phyloP scores from a whole-genome alignment of 2,888 invertebrate genomes.

The Leucozona laternaria region DNA sequence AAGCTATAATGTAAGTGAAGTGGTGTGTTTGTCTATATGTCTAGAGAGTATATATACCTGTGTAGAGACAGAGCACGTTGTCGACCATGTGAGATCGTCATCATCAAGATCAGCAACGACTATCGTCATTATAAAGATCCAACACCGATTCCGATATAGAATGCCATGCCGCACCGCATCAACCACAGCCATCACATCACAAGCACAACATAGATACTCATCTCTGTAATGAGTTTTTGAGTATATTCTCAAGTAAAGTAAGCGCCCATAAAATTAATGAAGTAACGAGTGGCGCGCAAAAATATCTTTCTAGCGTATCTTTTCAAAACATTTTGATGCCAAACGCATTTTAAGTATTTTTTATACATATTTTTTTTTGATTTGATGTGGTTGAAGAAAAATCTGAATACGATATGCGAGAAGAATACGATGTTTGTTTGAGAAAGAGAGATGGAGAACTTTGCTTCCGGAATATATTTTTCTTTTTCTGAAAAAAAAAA shows the following conservation, averaged over 20 bases:
- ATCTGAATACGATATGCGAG: conserved; percentile 53
- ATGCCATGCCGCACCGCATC: background rate
- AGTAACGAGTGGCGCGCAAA: conserved; percentile 52
- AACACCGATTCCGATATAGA: conserved; percentile 35
- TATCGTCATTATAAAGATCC: conserved; percentile 24
- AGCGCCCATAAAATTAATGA: conserved; percentile 33
- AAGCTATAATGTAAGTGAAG: conserved; percentile 27
- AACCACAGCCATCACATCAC: background rate
- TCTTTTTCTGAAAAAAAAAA: conserved; percentile 2
- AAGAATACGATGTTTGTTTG: background rate
- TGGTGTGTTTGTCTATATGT: conserved; percentile 4
- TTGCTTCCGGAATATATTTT: conserved; percentile 65
- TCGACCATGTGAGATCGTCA: conserved; percentile 24
- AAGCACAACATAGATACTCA: conserved; percentile 16
- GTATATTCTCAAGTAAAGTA: conserved; percentile 39
- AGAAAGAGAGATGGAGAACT: conserved; percentile 52
- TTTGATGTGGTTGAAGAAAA: conserved; percentile 56
- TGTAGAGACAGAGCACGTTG: conserved; percentile 4
- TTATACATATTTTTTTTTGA: conserved; percentile 16
- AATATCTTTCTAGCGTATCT: conserved; percentile 46
- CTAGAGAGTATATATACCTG: no score
- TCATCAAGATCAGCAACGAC: conserved; percentile 19
- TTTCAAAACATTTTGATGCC: conserved; percentile 43
- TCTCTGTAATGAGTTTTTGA: conserved; percentile 60
- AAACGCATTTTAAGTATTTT: conserved; percentile 58